Evolutionary conservation across 2,797 vertebrate genomes (phyloP).

Genomic region (Coregonus suidteri): DNA sequence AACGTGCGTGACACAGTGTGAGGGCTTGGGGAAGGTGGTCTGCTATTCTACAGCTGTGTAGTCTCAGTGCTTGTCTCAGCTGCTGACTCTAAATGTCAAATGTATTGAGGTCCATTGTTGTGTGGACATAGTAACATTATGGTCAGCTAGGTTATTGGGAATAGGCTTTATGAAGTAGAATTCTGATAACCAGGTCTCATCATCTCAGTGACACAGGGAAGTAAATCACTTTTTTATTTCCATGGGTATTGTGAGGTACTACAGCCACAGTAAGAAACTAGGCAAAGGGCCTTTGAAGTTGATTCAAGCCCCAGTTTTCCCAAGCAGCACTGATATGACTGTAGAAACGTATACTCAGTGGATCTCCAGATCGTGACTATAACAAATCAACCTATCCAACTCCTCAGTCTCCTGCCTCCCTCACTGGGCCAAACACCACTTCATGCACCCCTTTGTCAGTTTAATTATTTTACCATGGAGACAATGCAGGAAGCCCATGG

Average conservation of each 20-base stretch:
- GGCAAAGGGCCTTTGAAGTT: neutral
- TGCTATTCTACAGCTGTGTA: neutral
- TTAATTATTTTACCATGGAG: slow-evolving; percentile 17
- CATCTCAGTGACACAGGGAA: neutral
- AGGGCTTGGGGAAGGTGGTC: slow-evolving; percentile 3
- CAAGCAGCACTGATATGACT: neutral
- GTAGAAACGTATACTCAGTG: neutral
- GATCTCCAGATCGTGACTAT: neutral
- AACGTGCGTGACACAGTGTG: too few relatives aligned
- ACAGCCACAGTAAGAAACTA: neutral
- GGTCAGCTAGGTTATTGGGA: neutral
- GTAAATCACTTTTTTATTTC: too few relatives aligned
- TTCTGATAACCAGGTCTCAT: neutral
- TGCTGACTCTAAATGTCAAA: neutral
- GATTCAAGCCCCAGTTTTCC: neutral
- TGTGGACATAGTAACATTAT: neutral
- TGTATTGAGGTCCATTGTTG: neutral
- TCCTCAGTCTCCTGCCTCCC: neutral
- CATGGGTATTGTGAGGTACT: too few relatives aligned
- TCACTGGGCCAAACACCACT: neutral
- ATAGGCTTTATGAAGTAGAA: neutral
- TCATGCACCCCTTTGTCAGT: slow-evolving; percentile 6
- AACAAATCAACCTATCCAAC: neutral
- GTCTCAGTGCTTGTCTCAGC: neutral
- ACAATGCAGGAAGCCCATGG: slow-evolving; percentile 35